Conservation (phyloP, 2,113 vertebrate species). For the Anhinga anhinga region DNA sequence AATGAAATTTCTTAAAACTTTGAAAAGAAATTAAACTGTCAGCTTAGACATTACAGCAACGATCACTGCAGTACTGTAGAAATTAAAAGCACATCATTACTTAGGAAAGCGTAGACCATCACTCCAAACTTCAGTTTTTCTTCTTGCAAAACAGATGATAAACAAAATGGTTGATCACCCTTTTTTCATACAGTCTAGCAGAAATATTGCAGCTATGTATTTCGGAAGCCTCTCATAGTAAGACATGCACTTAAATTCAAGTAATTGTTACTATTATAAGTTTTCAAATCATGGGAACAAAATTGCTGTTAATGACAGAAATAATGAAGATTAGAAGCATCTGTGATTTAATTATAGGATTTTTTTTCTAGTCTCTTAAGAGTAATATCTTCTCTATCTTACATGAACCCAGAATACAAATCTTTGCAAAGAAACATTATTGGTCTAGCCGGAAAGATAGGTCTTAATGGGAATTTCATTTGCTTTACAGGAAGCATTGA, state of each 20-base stretch:
- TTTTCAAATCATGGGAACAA: neutral
- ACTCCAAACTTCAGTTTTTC: neutral
- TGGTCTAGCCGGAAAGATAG: neutral
- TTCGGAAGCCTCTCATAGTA: neutral
- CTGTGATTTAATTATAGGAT: neutral
- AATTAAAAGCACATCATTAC: conserved; percentile 14
- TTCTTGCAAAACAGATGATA: neutral
- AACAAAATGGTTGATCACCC: neutral
- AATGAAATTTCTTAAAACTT: conserved; percentile 24
- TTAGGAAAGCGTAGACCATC: neutral
- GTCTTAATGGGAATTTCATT: neutral
- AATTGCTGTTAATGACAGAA: neutral
- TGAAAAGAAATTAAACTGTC: conserved; percentile 15
- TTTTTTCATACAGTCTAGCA: neutral
- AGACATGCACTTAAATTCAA: neutral
- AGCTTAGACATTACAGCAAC: neutral
- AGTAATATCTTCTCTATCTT: neutral
- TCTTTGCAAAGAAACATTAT: neutral
- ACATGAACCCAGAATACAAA: neutral
- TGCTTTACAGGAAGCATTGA: neutral
- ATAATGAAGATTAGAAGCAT: neutral
- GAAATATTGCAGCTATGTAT: neutral
- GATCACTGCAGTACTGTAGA: neutral
- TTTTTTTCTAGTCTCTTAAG: neutral
- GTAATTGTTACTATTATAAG: neutral